Evolutionary conservation across 2,113 vertebrate species (phyloP), one percentile per base, ranked within the genome.

Genomic region (Heterotilapia buettikoferi): DNA sequence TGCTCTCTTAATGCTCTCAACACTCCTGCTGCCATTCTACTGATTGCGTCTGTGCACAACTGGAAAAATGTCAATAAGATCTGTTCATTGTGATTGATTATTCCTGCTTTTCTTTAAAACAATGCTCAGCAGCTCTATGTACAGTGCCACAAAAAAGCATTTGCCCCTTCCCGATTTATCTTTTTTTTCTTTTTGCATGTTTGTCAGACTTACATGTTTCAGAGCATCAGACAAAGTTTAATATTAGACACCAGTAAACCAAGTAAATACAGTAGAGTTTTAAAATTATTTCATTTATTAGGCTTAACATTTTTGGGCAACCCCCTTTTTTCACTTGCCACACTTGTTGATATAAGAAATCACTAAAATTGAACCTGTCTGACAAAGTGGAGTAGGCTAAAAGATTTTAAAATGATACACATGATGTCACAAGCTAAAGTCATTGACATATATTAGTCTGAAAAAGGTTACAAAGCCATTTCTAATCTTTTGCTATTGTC

Each of bases 1-100:
- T 84, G 91, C 90, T 87, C 85, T 96, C 97, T 97, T 96, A 97
- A 96, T 94, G 94, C 94, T 85, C 63, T 81, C 80, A 40, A 59
- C 19, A 38, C 82, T 83, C 24, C 83, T 78, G 83, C 86, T 91
- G 87, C 89, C 40, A 38, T 59, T 86, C 57, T 11, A 40, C 66
- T 36, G 63, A 79, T 82, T 2, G 11, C 24, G 54, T 80, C 59
- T 14, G 26, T 18, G 61, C 1, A 76, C 40, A 6, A 6, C 40
- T 43, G 68, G 50, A 85, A 87, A 57, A 71, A 54, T 14, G 38
- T 84, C 21, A 40, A 56, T 33, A 43, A 40, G 36, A 73, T 50
- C 56, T 79, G 18, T 19, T 80, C 12, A 45, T 47, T 63, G 26
- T 36, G 71, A 91, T 18, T 31, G 7, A 54, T 87, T 78, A 50